Conservation (phyloP, 2,888 invertebrate species). For the Bimastos eiseni region DNA sequence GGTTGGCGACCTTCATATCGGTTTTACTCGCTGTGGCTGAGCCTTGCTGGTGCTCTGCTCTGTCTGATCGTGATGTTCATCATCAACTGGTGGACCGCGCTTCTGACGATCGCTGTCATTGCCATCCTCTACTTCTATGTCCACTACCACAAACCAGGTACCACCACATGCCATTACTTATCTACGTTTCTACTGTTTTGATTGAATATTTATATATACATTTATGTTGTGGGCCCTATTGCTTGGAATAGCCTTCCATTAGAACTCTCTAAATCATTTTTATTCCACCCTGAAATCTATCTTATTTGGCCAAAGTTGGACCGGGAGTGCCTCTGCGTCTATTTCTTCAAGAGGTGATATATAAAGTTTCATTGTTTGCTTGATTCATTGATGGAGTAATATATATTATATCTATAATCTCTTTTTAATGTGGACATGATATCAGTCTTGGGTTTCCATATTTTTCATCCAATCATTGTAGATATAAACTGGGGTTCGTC, state of each 20-base stretch:
- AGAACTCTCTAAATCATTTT: too few relatives aligned
- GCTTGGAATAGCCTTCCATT: too few relatives aligned
- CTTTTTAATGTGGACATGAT: background rate
- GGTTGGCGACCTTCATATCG: constrained; percentile 62
- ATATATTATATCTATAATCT: too few relatives aligned
- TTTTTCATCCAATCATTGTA: constrained; percentile 43
- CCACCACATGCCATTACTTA: constrained; percentile 22
- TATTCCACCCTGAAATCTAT: too few relatives aligned
- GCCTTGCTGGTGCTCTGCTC: constrained; percentile 59
- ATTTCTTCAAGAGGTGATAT: too few relatives aligned
- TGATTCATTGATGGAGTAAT: too few relatives aligned
- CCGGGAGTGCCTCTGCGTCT: too few relatives aligned
- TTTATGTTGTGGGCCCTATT: too few relatives aligned
- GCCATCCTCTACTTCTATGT: constrained; percentile 80
- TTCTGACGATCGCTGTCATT: constrained; percentile 86
- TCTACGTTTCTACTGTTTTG: too few relatives aligned
- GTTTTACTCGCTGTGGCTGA: constrained; percentile 61
- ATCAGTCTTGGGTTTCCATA: background rate
- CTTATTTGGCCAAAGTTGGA: too few relatives aligned
- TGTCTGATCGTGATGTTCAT: constrained; percentile 82
- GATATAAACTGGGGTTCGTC: constrained; percentile 97
- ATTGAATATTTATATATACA: too few relatives aligned
- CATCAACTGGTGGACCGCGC: constrained; percentile 87
- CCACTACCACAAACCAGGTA: constrained; percentile 89
- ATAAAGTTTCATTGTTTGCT: too few relatives aligned